Evolutionary conservation across 2,888 invertebrate genomes (phyloP).

Genomic region (Steinernema carpocapsae): DNA sequence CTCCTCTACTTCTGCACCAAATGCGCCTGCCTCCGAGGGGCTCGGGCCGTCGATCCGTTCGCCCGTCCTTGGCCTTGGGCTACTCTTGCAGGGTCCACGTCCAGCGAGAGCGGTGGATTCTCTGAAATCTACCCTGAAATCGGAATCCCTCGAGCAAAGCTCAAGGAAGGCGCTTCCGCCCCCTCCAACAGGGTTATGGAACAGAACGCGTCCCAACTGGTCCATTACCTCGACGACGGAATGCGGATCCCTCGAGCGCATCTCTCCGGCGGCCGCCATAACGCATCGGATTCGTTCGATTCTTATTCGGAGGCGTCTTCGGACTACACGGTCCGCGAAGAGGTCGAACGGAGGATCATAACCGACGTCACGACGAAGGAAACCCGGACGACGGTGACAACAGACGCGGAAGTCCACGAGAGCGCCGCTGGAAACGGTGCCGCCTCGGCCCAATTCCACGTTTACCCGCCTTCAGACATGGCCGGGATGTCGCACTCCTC

Average conservation of each 20-base stretch:
- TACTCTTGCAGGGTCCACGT: conserved; percentile 66
- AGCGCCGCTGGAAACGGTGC: conserved; percentile 35
- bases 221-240: conserved; percentile 60
- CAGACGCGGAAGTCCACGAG: conserved; percentile 60
- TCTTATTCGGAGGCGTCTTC: conserved; percentile 60
- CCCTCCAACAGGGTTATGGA: background rate
- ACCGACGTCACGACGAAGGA: conserved; percentile 68
- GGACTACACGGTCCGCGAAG: conserved; percentile 68
- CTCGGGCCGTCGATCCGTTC: conserved; percentile 40
- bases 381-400: conserved; percentile 62
- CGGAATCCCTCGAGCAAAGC: conserved; percentile 68
- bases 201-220: conserved; percentile 60
- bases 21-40: conserved; percentile 64
- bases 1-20: conserved; percentile 67
- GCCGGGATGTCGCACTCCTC: conserved; percentile 16
- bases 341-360: conserved; percentile 64
- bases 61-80: conserved; percentile 63
- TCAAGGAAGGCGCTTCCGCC: conserved; percentile 44
- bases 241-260: conserved; percentile 66
- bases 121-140: conserved; percentile 63
- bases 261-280: conserved; percentile 51
- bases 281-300: conserved; percentile 48
- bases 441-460: conserved; percentile 45
- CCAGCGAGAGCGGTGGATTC: conserved; percentile 60
- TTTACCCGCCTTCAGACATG: conserved; percentile 42